Conservation (phyloP, 1,140 invertebrate species). For the Physella acuta region DNA sequence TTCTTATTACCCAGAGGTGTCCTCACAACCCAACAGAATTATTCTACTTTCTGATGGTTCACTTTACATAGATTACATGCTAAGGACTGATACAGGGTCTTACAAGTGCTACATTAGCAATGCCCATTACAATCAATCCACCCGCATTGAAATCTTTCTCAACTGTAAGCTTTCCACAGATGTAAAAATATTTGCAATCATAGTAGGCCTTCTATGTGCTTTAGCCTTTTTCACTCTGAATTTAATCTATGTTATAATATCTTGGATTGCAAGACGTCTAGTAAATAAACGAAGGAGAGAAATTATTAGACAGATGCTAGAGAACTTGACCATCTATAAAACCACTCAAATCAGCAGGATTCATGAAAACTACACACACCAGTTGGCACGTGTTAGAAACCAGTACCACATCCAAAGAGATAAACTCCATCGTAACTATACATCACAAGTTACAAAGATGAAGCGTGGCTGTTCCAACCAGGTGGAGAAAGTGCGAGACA, state of each 20-base stretch:
- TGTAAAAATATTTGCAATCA: constrained; percentile 80
- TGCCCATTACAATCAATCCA: constrained; percentile 71
- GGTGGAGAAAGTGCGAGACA: constrained; percentile 89
- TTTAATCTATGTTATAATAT: constrained; percentile 40
- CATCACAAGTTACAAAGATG: constrained; percentile 83
- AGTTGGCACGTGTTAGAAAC: constrained; percentile 67
- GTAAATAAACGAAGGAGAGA: constrained; percentile 46
- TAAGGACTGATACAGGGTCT: constrained; percentile 78
- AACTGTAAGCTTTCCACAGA: constrained; percentile 66
- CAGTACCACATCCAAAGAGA: constrained; percentile 75
- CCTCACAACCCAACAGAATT: constrained; percentile 33
- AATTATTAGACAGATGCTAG: constrained; percentile 47
- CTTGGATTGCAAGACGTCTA: constrained; percentile 36
- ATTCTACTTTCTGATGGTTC: constrained; percentile 70
- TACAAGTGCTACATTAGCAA: constrained; percentile 86
- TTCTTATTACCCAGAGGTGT: constrained; percentile 34
- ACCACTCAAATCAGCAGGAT: constrained; percentile 43
- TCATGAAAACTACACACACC: constrained; percentile 65
- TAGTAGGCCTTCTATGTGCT: constrained; percentile 78
- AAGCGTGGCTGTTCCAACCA: constrained; percentile 90
- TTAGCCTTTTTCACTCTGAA: constrained; percentile 70
- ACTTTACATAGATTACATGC: constrained; percentile 68
- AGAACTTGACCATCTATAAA: constrained; percentile 50
- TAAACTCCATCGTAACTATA: constrained; percentile 83
- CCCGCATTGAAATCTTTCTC: constrained; percentile 39